Evolutionary conservation across 2,797 vertebrate genomes (phyloP).

Genomic region (Pteronotus mesoamericanus): DNA sequence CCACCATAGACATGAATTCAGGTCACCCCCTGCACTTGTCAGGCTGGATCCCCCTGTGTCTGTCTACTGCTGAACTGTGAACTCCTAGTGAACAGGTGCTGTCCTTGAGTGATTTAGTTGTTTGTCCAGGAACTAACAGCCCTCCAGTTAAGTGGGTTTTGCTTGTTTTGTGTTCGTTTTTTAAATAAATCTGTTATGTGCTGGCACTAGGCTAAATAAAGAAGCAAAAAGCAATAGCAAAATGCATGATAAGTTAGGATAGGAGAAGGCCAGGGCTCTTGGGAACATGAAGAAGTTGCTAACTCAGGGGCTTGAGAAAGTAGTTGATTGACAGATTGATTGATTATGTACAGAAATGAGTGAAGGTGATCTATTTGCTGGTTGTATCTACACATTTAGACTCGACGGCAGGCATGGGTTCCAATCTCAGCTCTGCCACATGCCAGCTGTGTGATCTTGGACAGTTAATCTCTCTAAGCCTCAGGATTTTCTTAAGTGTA

Average conservation of each 20-base stretch:
- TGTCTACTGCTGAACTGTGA: constrained; percentile 9
- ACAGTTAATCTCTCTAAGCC: neutral
- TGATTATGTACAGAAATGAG: neutral
- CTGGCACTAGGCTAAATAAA: neutral
- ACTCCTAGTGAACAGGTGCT: neutral
- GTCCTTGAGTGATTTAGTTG: neutral
- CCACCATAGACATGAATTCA: neutral
- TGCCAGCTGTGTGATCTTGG: neutral
- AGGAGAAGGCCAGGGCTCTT: neutral
- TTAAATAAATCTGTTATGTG: neutral
- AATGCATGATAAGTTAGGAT: neutral
- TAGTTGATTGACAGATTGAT: neutral
- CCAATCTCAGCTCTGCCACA: neutral
- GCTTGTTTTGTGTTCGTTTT: neutral
- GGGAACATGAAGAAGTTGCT: neutral
- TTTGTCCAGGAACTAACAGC: neutral
- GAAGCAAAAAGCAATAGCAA: neutral
- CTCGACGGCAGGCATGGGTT: neutral
- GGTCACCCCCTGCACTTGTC: neutral
- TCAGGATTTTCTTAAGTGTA: neutral
- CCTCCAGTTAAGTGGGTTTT: neutral
- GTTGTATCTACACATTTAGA: constrained; percentile 2
- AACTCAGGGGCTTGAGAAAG: neutral
- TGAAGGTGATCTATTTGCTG: constrained; percentile 29
- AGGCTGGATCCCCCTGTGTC: neutral